Evolutionary conservation across 1,140 invertebrate genomes (phyloP).

Genomic region (Phocides pigmalion): DNA sequence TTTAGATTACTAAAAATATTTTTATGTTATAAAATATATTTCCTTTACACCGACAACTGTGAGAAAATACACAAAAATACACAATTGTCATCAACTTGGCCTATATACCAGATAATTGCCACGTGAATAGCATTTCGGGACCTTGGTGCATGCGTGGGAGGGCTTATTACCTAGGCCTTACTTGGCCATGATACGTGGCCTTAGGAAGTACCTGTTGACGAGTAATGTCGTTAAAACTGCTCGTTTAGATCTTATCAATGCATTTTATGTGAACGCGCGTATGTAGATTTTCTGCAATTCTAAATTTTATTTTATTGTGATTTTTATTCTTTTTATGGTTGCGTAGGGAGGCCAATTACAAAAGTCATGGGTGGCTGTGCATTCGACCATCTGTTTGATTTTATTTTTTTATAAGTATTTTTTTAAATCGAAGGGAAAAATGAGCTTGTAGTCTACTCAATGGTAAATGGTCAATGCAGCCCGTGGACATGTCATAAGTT

Average conservation of each 20-base stretch:
- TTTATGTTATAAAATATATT: not conserved
- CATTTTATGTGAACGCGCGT: constrained; percentile 6
- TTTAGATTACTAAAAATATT: no score
- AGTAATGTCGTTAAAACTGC: constrained; percentile 9
- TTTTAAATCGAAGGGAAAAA: no score
- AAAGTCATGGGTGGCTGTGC: no score
- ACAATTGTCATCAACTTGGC: constrained; percentile 11
- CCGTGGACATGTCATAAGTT: no score
- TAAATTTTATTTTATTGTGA: not conserved
- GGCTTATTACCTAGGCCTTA: constrained; percentile 18
- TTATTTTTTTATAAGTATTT: no score
- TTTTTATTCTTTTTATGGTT: no score
- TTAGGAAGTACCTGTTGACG: constrained; percentile 3
- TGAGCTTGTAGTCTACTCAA: no score
- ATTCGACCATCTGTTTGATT: no score
- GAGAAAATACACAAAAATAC: not conserved
- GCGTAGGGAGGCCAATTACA: no score
- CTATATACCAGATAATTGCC: not conserved
- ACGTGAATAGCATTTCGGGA: constrained; percentile 1
- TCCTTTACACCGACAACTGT: not conserved
- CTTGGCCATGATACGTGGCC: constrained; percentile 21
- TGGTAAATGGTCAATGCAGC: no score
- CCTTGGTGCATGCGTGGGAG: constrained; percentile 6
- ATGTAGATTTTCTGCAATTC: not conserved
- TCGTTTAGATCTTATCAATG: constrained; percentile 21